phyloP scores from a whole-genome alignment of 2,113 vertebrate species.

The Reinhardtius hippoglossoides region DNA sequence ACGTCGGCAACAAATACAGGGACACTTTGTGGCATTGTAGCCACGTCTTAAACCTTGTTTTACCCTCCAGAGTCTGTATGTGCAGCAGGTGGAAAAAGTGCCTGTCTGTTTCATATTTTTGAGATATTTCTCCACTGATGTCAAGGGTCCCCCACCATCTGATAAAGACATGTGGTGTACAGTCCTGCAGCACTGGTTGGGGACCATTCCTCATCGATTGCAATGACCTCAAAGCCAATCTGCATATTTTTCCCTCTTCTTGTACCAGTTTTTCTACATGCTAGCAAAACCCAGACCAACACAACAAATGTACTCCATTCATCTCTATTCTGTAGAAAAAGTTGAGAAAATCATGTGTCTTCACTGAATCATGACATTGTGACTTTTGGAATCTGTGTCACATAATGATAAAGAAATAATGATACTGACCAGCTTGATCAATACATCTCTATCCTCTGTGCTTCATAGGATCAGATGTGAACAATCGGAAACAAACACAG shows the following conservation, averaged over 20 bases:
- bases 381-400: too few relatives aligned
- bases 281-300: not conserved
- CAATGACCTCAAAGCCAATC: conserved; percentile 6
- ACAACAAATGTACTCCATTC: not conserved
- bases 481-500: not conserved
- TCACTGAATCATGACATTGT: not conserved
- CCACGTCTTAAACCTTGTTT: conserved; percentile 24
- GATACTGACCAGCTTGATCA: not conserved
- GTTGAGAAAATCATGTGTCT: not conserved
- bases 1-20: not conserved
- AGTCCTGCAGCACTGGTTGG: not conserved
- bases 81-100: conserved; percentile 23
- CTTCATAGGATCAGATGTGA: not conserved
- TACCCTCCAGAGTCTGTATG: not conserved
- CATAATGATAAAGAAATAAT: not conserved
- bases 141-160: conserved; percentile 25
- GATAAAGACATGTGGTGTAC: conserved; percentile 4
- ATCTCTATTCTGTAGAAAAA: not conserved
- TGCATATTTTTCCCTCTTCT: not conserved
- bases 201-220: conserved; percentile 14
- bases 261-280: not conserved
- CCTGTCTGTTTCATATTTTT: conserved; percentile 21
- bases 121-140: conserved; percentile 31
- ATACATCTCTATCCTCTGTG: not conserved
- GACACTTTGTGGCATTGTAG: conserved; percentile 16